A percentile compares a stretch with the other conserved stretches of the same genome.
phyloP scores from a whole-genome alignment of 1,140 invertebrate species.

The Samia ricini region DNA sequence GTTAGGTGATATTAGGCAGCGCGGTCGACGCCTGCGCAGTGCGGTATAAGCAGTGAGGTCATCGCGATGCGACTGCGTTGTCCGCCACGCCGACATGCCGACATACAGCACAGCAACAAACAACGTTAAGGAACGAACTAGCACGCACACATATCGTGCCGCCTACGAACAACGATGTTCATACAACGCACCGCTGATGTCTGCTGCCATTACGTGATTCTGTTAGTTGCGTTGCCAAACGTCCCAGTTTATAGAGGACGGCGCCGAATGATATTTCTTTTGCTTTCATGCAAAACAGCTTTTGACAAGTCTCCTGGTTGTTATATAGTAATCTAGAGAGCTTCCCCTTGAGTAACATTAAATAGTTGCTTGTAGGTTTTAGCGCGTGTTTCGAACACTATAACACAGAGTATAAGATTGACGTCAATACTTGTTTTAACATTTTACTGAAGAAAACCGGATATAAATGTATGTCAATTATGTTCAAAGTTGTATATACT shows the following conservation, averaged over 20 bases:
- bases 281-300: no score
- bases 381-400: no score
- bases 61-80: constrained; percentile 51
- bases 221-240: background rate
- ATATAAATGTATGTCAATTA: no score
- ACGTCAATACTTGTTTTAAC: no score
- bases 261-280: no score
- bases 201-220: background rate
- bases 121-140: constrained; percentile 41
- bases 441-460: no score
- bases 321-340: no score
- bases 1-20: constrained; percentile 60
- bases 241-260: background rate
- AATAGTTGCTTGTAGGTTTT: no score
- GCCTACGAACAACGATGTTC: constrained; percentile 41
- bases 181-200: constrained; percentile 1
- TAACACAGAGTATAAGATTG: no score
- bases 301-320: no score
- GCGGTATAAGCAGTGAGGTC: constrained; percentile 42
- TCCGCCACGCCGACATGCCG: constrained; percentile 25
- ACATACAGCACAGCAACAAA: constrained; percentile 33
- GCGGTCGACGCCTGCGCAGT: constrained; percentile 48
- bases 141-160: constrained; percentile 66
- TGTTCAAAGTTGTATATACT: no score
- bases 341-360: no score